These are phyloP conservation scores for Telmatochromis sp. DNA, from an alignment of 2,113 vertebrate genomes.

Conservation along the genomic window DNA sequence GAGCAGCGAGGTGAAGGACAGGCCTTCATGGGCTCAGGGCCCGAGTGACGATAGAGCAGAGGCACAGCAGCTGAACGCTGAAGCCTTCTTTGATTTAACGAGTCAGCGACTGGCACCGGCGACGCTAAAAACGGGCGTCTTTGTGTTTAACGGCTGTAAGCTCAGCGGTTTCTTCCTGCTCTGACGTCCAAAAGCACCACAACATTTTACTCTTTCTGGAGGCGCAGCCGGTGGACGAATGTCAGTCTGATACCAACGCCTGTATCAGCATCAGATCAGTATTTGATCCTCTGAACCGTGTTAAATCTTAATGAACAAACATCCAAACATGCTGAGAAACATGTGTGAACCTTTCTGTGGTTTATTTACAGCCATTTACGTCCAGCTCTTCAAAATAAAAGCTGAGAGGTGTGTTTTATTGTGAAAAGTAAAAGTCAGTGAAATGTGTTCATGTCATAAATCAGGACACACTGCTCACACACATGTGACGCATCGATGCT, in stretches of 20 bases:
- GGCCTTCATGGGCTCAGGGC: neutral
- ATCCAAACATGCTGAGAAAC: neutral
- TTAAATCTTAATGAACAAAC: neutral
- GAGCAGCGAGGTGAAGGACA: neutral
- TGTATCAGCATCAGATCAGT: neutral
- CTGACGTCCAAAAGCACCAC: accelerated
- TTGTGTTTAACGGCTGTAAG: neutral
- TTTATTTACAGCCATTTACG: neutral
- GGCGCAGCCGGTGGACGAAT: neutral
- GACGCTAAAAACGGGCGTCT: neutral
- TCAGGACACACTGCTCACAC: neutral
- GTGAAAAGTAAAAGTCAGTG: neutral
- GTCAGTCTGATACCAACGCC: accelerated
- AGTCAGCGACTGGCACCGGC: neutral
- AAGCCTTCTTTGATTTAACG: neutral
- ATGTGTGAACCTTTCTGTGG: neutral
- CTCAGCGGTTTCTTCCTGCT: neutral
- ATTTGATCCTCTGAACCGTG: neutral
- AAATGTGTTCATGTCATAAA: neutral
- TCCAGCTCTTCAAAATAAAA: neutral
- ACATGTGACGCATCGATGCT: neutral
- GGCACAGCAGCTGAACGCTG: neutral
- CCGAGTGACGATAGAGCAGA: neutral
- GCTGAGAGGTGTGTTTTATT: neutral
- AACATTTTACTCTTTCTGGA: neutral